Conservation (phyloP, 2,113 vertebrate genomes). For the Nerophis lumbriciformis region DNA sequence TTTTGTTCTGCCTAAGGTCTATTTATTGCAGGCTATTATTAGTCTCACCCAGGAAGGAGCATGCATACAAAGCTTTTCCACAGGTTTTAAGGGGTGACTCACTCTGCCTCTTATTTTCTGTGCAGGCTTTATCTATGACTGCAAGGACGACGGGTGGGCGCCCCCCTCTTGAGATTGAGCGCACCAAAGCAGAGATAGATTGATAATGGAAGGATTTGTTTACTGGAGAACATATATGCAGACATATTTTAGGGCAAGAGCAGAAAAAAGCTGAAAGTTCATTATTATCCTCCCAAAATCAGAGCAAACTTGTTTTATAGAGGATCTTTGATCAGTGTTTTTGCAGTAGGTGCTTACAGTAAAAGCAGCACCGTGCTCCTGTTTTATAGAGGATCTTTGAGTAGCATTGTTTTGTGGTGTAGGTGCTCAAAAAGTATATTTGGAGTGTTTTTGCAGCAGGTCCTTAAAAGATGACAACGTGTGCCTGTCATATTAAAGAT, state of each 20-base stretch:
- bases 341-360: too few species aligned
- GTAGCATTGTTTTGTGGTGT: too few species aligned
- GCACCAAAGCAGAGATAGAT: slow-evolving; percentile 29
- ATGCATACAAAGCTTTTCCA: slow-evolving; percentile 25
- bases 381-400: too few species aligned
- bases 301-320: too few species aligned
- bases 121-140: slow-evolving; percentile 52
- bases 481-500: too few species aligned
- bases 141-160: slow-evolving; percentile 30
- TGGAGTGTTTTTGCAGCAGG: too few species aligned
- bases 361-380: too few species aligned
- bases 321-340: too few species aligned
- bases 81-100: slow-evolving; percentile 64
- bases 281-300: too few species aligned
- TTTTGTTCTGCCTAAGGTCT: slow-evolving; percentile 50
- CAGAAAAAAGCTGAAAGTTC: too few species aligned
- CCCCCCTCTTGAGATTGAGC: slow-evolving; percentile 31
- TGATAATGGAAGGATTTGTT: slow-evolving; percentile 19
- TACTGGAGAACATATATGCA: slow-evolving; percentile 5
- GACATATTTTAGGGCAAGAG: neutral
- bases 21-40: slow-evolving; percentile 66
- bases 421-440: too few species aligned
- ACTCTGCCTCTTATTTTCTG: slow-evolving; percentile 63
- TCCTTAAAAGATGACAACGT: too few species aligned
- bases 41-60: slow-evolving; percentile 35